Base-by-base conservation (phyloP, 2,888 invertebrate genomes). In the Entomobrya multifasciata region DNA sequence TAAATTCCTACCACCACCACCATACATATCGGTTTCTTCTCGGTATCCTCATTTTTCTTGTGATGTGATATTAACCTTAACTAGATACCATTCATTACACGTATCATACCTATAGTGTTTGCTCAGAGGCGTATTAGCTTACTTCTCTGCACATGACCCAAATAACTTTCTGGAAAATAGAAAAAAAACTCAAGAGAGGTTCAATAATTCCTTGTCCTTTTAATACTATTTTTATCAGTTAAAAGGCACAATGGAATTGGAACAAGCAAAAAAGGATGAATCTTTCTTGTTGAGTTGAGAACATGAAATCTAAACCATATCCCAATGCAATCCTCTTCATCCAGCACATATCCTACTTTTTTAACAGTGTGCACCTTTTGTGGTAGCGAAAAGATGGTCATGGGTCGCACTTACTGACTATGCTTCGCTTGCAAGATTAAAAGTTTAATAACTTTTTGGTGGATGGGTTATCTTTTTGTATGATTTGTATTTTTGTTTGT, bases 61-160 rank as follows among this genome's bases (percentile, higher is more conserved):
- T n/a, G n/a, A 57, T 25, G 55, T 25, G 55, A 80, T 67, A 80
- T 80, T 80, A 70, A 80, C 55, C n/a, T n/a, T n/a, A n/a, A n/a
- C 70, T 55, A 80, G 67, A 80, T 80, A 80, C 70, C 80, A 80
- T 80, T 57, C 36, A n/a, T 36, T 5, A 13, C n/a, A n/a, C n/a
- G n/a, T n/a, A n/a, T n/a, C n/a, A n/a, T n/a, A n/a, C n/a, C n/a
- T n/a, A n/a, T n/a, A n/a, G n/a, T n/a, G n/a, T n/a, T n/a, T n/a
- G n/a, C n/a, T n/a, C n/a, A n/a, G n/a, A n/a, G n/a, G n/a, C n/a
- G n/a, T n/a, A n/a, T n/a, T n/a, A 30, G 60, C 30, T 27, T 27
- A 22, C 27, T 36, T 67, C 47, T 17, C 10, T n/a, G n/a, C n/a
- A n/a, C 49, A 47, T 70, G 70, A 80, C 80, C 80, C 49, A 80